Conservation (phyloP, 1,140 invertebrate species). For the Drosophila nigromelanica region DNA sequence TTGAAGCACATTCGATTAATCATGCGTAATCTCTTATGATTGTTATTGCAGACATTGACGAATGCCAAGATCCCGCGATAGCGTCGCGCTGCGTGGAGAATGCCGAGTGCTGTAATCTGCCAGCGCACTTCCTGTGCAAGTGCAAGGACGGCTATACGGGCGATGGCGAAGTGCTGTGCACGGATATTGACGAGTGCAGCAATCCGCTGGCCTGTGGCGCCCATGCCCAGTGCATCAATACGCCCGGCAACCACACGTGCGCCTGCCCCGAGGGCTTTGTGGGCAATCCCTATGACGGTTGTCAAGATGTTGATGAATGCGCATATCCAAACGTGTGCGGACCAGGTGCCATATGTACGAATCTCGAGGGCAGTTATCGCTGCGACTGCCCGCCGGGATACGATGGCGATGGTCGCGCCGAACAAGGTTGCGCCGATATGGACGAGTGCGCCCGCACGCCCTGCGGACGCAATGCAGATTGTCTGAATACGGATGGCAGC, state of each 20-base stretch:
- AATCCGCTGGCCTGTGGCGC: slow-evolving; percentile 91
- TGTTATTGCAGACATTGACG: slow-evolving; percentile 92
- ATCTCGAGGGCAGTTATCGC: slow-evolving; percentile 90
- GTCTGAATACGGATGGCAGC: slow-evolving; percentile 89
- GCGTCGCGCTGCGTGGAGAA: slow-evolving; percentile 93
- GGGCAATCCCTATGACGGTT: slow-evolving; percentile 94
- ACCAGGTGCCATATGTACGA: slow-evolving; percentile 90
- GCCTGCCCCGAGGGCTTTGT: slow-evolving; percentile 91
- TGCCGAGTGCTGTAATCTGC: slow-evolving; percentile 97
- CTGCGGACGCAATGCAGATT: slow-evolving; percentile 90
- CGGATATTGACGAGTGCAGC: slow-evolving; percentile 94
- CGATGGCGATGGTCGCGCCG: slow-evolving; percentile 88
- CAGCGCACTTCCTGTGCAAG: slow-evolving; percentile 96
- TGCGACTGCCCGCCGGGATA: slow-evolving; percentile 93
- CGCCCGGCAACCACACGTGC: slow-evolving; percentile 94
- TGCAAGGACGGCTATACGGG: slow-evolving; percentile 95
- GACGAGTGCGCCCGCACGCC: slow-evolving; percentile 89
- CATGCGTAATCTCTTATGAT: slow-evolving; percentile 35
- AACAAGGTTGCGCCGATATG: slow-evolving; percentile 88
- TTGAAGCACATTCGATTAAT: slow-evolving; percentile 59
- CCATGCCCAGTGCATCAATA: slow-evolving; percentile 92
- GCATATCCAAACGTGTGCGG: slow-evolving; percentile 89
- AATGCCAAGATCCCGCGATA: slow-evolving; percentile 94
- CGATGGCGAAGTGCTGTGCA: slow-evolving; percentile 93
- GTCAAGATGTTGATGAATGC: slow-evolving; percentile 94